Base-by-base conservation (phyloP, 2,113 vertebrate genomes). In the Hydrolagus affinis region DNA sequence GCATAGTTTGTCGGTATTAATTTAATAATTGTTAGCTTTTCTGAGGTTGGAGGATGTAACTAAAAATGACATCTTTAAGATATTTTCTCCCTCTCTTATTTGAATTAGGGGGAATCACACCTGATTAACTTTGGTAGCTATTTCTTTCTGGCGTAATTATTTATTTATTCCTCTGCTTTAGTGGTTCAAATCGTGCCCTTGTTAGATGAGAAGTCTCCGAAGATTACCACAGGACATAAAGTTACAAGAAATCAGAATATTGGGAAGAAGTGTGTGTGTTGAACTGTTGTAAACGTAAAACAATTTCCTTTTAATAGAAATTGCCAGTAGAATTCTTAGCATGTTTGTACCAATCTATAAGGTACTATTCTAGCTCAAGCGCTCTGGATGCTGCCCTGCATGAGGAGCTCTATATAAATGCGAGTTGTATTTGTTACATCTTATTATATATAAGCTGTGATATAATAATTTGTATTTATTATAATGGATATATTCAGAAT, bases 131-230 rank as follows among this genome's bases (percentile, higher is more conserved):
- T 44, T 44, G 44, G 1, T 80, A 23, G 23, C n/a, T 23, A n/a
- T 80, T 77, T 1, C 44, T 62, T 23, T 28, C 11, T 28, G 6
- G 6, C 62, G 57, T 28, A 78, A 60, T 78, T 23, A 25, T 80
- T 80, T 59, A 23, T 62, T 62, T 78, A 23, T 80, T n/a, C n/a
- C 62, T 62, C 62, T 80, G 76, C 62, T 80, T n/a, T 59, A 80
- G 76, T 80, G 21, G 28, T 80, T 15, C 57, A 80, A 12, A 80
- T 62, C 62, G 76, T 80, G 59, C 57, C 59, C 57, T 80, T 80
- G 4, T 62, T 80, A 80, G 59, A 80, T 11, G 62, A 62, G 23
- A 80, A 17, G 57, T 15, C 75, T 80, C 23, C n/a, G 57, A 80
- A 56, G 57, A 28, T 28, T 80, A 64, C n/a, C 23, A 28, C 59